Evolutionary conservation across 2,888 invertebrate genomes (phyloP), one percentile per base, ranked within the genome.

Genomic region (Habroteleia sp.): DNA sequence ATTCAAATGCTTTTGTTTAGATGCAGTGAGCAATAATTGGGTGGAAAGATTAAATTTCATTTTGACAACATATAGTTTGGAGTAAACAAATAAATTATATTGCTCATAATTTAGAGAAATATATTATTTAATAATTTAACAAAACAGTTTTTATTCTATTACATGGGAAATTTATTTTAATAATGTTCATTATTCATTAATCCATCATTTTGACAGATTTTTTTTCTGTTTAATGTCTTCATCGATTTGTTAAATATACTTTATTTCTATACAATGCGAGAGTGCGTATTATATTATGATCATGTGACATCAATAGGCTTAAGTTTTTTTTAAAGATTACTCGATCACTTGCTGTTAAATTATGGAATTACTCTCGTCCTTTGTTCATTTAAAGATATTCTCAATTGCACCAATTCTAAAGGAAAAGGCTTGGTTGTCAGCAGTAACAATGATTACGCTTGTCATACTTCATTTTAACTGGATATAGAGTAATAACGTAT

Each of bases 391-490:
- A 31, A 37, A 31, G 25, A 42, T 25, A 20, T 3, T 11, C 16
- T 42, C 56, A 58, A 33, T 48, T 68, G 48, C 50, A 23, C n/a
- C 42, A 48, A 42, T 50, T 58, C 16, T 48, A 27, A 68, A 27
- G 27, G 25, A 42, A 58, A 58, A 58, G 54, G 4, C 27, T 35
- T 14, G 20, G 27, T 31, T 41, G 27, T 16, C 17, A 20, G 23
- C 52, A 54, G 37, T 33, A 68, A 68, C 58, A 68, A 68, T 58
- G 42, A 50, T 35, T 50, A 29, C 42, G 58, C 68, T 68, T 68
- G 68, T 68, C 68, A 68, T 68, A 50, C 41, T 68, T 42, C 50
- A 50, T 50, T 68, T 13, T 60, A 41, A 42, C 52, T 60, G 10
- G 58, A 60, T 48, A 7, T 58, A 42, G 33, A 58, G 48, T 58